These are phyloP conservation scores for Diplosoma virens DNA, from an alignment of 23 tunicate genomes.

Conservation along the genomic window DNA sequence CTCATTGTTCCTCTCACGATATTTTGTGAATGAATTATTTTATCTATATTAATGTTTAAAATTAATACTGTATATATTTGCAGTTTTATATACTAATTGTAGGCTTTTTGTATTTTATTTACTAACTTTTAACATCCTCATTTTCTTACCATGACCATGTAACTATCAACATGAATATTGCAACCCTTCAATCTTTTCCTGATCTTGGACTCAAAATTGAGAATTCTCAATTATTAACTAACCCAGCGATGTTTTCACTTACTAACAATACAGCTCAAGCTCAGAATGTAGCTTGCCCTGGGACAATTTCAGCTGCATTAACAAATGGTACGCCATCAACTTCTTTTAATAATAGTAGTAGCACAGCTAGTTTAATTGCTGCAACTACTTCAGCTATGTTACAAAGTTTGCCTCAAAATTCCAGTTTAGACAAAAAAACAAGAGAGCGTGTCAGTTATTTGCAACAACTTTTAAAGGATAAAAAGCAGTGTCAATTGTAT, in stretches of 20 bases:
- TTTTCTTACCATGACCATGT: not conserved
- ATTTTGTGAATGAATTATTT: no score
- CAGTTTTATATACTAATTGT: not conserved
- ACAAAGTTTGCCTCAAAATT: conserved; percentile 76
- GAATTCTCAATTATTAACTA: conserved; percentile 21
- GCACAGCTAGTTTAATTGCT: conserved; percentile 39
- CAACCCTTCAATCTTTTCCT: conserved; percentile 44
- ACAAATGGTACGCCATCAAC: conserved; percentile 40
- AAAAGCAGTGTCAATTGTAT: conserved; percentile 80
- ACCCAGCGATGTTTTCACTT: conserved; percentile 22
- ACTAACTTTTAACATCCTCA: conserved; percentile 3
- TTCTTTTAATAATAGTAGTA: conserved; percentile 25
- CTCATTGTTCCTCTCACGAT: no score
- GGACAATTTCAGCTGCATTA: conserved; percentile 4
- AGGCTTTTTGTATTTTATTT: not conserved
- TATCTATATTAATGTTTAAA: no score
- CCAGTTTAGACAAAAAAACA: conserved; percentile 68
- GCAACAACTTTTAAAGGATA: conserved; percentile 95
- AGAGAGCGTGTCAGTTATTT: conserved; percentile 91
- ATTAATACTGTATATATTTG: no score
- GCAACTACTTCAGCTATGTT: conserved; percentile 73
- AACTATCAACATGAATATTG: conserved; percentile 36
- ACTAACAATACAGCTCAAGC: conserved; percentile 9
- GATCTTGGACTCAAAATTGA: conserved; percentile 79
- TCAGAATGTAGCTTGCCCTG: conserved; percentile 28